Evolutionary conservation across 2,888 invertebrate species (phyloP).

Genomic region (Coleophora flavipennella): DNA sequence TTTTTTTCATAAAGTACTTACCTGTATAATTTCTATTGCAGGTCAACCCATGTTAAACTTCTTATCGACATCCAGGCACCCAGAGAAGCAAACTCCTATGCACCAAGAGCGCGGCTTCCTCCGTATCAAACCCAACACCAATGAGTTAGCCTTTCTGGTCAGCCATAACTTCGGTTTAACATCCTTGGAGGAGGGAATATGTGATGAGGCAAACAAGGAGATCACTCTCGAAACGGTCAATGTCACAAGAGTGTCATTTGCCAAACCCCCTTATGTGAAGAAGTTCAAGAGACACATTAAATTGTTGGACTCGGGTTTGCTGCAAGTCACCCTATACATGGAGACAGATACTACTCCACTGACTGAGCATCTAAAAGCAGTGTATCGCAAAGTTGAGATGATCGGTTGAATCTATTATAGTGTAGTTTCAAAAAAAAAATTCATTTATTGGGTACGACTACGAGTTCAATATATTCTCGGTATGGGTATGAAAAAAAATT

Average conservation of each 20-base stretch:
- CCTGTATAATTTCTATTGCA: slow-evolving; percentile 15
- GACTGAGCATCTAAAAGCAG: slow-evolving; percentile 67
- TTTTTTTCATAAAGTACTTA: too few species aligned
- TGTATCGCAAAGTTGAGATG: slow-evolving; percentile 46
- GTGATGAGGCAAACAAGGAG: slow-evolving; percentile 52
- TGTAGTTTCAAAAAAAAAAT: not conserved
- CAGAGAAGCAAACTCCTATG: slow-evolving; percentile 68
- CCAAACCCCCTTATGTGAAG: slow-evolving; percentile 65
- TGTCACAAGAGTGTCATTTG: slow-evolving; percentile 62
- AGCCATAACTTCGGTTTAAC: slow-evolving; percentile 76
- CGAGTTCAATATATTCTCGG: too few species aligned
- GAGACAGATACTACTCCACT: slow-evolving; percentile 67
- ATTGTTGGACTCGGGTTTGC: slow-evolving; percentile 30
- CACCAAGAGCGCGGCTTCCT: slow-evolving; percentile 76
- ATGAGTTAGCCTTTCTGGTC: slow-evolving; percentile 65
- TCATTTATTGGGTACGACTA: too few species aligned
- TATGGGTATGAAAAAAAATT: too few species aligned
- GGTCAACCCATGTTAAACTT: slow-evolving; percentile 77
- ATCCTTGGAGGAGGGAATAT: slow-evolving; percentile 72
- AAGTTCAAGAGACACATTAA: slow-evolving; percentile 53
- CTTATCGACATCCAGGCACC: slow-evolving; percentile 62
- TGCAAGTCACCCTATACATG: slow-evolving; percentile 67
- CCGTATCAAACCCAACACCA: slow-evolving; percentile 68
- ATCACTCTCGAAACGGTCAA: slow-evolving; percentile 56
- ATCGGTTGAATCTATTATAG: not conserved